Evolutionary conservation across 2,888 invertebrate genomes (phyloP).

Genomic region (Drosophila melanosoma): DNA sequence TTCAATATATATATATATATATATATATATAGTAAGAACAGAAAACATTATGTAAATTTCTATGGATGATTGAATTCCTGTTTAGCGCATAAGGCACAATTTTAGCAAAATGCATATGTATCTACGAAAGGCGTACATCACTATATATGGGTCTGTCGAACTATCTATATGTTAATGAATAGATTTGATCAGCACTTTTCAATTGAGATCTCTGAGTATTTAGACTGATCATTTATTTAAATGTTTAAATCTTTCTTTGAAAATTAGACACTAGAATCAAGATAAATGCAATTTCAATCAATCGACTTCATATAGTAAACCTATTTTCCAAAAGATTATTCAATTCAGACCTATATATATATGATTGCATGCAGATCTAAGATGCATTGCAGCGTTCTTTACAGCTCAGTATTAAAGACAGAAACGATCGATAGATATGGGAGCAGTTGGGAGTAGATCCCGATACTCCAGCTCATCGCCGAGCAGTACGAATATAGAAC

Average conservation of each 20-base stretch:
- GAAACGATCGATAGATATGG: conserved; percentile 10
- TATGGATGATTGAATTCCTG: conserved; percentile 64
- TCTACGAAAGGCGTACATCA: conserved; percentile 35
- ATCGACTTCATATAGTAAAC: conserved; percentile 4
- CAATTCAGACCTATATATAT: conserved; percentile 19
- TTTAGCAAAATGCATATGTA: conserved; percentile 31
- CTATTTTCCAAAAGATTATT: conserved; percentile 4
- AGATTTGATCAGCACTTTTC: conserved; percentile 24
- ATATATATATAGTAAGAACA: conserved; percentile 18
- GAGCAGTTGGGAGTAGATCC: background rate
- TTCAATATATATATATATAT: conserved; percentile 42
- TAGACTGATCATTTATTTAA: conserved; percentile 51
- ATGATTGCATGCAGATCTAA: conserved; percentile 6
- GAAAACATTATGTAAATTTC: conserved; percentile 43
- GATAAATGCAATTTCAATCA: conserved; percentile 24
- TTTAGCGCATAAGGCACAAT: conserved; percentile 69
- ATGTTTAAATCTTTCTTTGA: conserved; percentile 27
- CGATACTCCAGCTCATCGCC: conserved; percentile 10
- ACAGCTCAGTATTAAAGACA: conserved; percentile 63
- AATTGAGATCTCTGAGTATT: conserved; percentile 51
- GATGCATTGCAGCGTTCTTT: conserved; percentile 52
- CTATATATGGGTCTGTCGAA: conserved; percentile 13
- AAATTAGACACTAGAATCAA: conserved; percentile 1
- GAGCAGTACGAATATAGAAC: conserved; percentile 40
- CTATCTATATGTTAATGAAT: conserved; percentile 1